Base-by-base conservation (phyloP, 1,140 invertebrate genomes). In the Tenebrio molitor region DNA sequence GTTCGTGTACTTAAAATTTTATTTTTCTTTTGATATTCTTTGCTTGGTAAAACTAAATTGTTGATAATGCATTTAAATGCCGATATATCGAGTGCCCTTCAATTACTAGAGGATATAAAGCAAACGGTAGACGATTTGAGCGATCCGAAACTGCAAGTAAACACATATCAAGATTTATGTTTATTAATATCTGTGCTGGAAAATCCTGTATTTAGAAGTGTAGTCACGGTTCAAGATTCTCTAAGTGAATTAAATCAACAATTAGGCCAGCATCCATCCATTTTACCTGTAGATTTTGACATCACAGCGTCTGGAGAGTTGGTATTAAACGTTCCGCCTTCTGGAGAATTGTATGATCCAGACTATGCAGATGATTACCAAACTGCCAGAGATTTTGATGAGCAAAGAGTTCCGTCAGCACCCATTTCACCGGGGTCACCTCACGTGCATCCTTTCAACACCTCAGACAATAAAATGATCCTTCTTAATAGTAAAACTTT, bases 211-310 rank as follows among this genome's bases (percentile, higher is more conserved):
- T 93, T 99, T 79, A 89, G 92, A 67, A 94, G 93, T 79, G 94
- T 98, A 78, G 91, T 96, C n/a, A 95, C 93, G 42, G 90, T 98
- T 74, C 94, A 95, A 85, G 94, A 95, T 83, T 95, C 94, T 0
- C 84, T 95, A 33, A 88, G 87, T 29, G 92, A 95, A 84, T 83
- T 96, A 62, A 93, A 94, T 62, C 89, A 87, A 33, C 93, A 95
- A 83, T 85, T 96, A 36, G 88, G 88, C 36, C 91, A 94, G 78
- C 95, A 97, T 86, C 95, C 95, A 7, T 97, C 95, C 10, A 95
- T 97, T 79, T 84, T 97, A 67, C 94, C 95, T 42, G 91, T 91
- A 25, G 95, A 97, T 83, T 97, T 97, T 86, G 95, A 97, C 83
- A 95, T 97, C 39, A 91, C 89, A 71, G 87, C 90, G 25, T 88